Base-by-base conservation (phyloP, 2,113 vertebrate genomes). In the Sturnira hondurensis region DNA sequence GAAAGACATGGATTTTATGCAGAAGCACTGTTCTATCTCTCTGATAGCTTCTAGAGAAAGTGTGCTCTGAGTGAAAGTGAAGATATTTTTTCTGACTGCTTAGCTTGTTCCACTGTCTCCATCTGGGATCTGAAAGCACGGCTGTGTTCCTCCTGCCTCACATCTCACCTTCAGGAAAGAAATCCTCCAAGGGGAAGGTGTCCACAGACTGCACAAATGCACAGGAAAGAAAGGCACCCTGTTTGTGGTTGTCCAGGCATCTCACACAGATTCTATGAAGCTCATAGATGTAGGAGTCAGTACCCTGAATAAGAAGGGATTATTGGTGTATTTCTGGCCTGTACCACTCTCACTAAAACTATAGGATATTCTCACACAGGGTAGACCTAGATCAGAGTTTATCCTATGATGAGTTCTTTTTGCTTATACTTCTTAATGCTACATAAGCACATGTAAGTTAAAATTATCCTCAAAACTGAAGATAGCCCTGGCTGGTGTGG, bases 51-150 rank as follows among this genome's bases (percentile, higher is more conserved):
- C 54, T 83, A 38, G n/a, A 96, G 56, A 81, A 93, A 77, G 78
- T 61, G 14, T 88, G 22, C 84, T 93, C 65, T 93, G 20, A 71
- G 13, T 14, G 22, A 61, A 95, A 93, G 84, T 97, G n/a, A 87
- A 94, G 87, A 89, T 92, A 38, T 76, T 50, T 73, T 86, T 95
- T 56, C 56, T 77, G 80, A 74, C 70, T 77, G 11, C 28, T 63
- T 76, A 77, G 61, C 58, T 56, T 77, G 14, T 47, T 93, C 19
- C 31, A 61, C 61, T 89, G 7, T 92, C 96, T 94, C 28, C 52
- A 70, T 86, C 33, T 67, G 71, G 61, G 31, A 90, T 81, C 22
- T 28, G 58, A 82, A 92, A 87, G 63, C 65, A 89, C 54, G 78
- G 78, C 28, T 47, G 82, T 67, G 26, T 76, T 95, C 76, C 94